Evolutionary conservation across 2,888 invertebrate species (phyloP), one percentile per base, ranked within the genome.

Genomic region (Leucozona laternaria): DNA sequence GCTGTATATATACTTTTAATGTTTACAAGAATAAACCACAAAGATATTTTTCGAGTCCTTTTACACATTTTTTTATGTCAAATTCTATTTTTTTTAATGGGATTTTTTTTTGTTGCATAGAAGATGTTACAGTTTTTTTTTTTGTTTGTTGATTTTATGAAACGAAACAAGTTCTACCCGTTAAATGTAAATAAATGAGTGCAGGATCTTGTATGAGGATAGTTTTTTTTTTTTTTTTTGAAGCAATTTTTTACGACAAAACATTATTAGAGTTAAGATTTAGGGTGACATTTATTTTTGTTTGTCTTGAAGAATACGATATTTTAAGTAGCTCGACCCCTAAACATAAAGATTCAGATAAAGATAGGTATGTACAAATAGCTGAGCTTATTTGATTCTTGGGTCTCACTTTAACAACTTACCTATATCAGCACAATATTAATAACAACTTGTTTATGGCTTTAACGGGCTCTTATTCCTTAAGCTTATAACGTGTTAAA

Each of bases 61-160:
- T 50, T 68, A 68, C 50, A 34, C n/a, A n/a, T n/a, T 1, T 34
- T 68, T 68, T 68, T 37, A 22, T 28, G 50, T 53, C 7, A 15
- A 50, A 22, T 50, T 8, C 37, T 6, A 34, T 6, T 34, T 17
- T 66, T 6, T 48, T 2, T 28, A 17, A 13, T n/a, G n/a, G n/a
- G 68, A n/a, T 53, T 68, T 37, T 53, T 37, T 37, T 53, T 25
- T 28, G 13, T 11, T 34, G 8, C 5, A 0, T 7, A n/a, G 15
- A 17, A n/a, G 5, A 11, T 66, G 64, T 62, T 43, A 43, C 64
- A 66, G 3, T 57, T 72, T 73, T 53, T 66, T 57, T 72, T 73
- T 53, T 66, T 60, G 31, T 77, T 77, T 86, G 70, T 86, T 86
- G 81, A 82, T 82, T 73, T 82, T 78, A 48, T 25, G 50, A 81